Evolutionary conservation across 37 sponge, comb jelly and placozoan genomes (phyloP), one percentile per base, ranked within the genome.

Genomic region (Aplysina aerophoba): DNA sequence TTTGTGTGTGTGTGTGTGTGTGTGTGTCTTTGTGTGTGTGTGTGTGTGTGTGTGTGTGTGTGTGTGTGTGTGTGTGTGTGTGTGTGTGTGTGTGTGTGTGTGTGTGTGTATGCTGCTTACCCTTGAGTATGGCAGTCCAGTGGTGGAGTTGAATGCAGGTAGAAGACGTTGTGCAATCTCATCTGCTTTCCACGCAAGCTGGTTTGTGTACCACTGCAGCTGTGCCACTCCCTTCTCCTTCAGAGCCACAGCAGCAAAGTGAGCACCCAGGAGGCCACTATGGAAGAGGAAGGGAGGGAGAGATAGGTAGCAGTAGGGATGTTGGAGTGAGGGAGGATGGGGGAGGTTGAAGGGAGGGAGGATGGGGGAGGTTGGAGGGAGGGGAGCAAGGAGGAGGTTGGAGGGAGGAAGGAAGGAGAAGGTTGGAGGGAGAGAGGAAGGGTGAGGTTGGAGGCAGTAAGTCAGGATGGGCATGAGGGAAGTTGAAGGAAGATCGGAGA

Each of bases 231-330:
- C 95, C 31, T 63, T 33, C n/a, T 28, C 85, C 80, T 90, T 89
- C 57, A 98, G 87, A 33, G 59, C 80, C 39, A 71, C 79, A 58
- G 97, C 97, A 16, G 92, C 87, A 81, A 94, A 92, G 80, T 98
- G 99, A 17, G 88, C 97, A 35, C 97, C 95, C 14, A 98, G 81
- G 50, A 98, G 87, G 65, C 99, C 99, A 15, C 98, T 95, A 80
- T 0, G 35, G 27, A 35, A 0, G 19, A 56, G 25, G 11, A 22
- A 50, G 13, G n/a, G 59, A 78, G 34, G 56, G 39, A 71, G 67
- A 33, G 53, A 24, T 27, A 0, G 56, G 22, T 67, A 41, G 55
- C 34, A 33, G 62, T 30, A n/a, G 79, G 13, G 59, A 62, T 54
- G 37, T 27, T 31, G 59, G 73, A 40, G 27, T 44, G 79, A 34